A percentile compares a stretch with the other conserved stretches of the same genome.
phyloP scores from a whole-genome alignment of 2,797 vertebrate species.

The Atherinosoma microstoma region DNA sequence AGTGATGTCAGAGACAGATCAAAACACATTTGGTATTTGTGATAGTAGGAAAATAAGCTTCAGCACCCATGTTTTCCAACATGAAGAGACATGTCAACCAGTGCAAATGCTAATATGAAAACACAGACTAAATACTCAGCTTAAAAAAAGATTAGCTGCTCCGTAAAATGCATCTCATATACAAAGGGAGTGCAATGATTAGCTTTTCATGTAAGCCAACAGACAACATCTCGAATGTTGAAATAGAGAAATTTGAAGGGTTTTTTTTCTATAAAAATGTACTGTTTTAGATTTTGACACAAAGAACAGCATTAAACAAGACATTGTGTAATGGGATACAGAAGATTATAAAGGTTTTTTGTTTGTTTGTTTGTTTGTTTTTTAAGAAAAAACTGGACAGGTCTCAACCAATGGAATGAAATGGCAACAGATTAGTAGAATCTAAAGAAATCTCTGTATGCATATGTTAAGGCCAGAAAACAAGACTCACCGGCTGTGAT shows the following conservation, averaged over 20 bases:
- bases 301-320: no score
- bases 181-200: not conserved
- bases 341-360: not conserved
- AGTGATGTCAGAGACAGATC: not conserved
- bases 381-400: no score
- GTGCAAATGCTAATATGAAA: not conserved
- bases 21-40: slow-evolving; percentile 11
- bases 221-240: not conserved
- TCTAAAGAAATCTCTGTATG: not conserved
- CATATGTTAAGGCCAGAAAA: not conserved
- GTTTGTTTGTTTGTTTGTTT: no score
- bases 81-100: slow-evolving; percentile 14
- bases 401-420: not conserved
- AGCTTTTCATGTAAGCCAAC: not conserved
- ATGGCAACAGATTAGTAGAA: not conserved
- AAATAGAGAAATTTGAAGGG: not conserved
- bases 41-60: slow-evolving; percentile 6
- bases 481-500: no score
- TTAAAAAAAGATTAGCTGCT: not conserved
- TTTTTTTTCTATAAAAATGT: not conserved
- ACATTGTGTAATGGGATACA: not conserved
- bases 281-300: not conserved
- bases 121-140: not conserved
- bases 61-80: slow-evolving; percentile 7
- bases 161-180: not conserved